phyloP scores from a whole-genome alignment of 2,888 invertebrate genomes.

The Tetragonula carbonaria region DNA sequence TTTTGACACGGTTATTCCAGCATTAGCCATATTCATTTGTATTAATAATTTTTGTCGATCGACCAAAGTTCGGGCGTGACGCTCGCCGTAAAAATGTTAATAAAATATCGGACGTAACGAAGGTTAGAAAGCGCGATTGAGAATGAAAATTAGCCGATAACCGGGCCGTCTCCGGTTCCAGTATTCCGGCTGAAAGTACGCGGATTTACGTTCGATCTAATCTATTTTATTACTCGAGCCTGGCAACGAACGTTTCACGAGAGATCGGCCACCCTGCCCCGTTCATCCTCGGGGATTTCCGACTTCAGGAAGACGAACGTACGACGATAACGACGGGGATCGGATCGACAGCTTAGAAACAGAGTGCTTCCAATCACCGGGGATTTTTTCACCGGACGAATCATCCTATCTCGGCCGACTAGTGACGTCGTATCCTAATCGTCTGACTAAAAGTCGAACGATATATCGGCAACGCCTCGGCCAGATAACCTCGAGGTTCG shows the following conservation, averaged over 20 bases:
- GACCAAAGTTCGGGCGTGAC: too few relatives aligned
- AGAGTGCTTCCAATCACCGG: constrained; percentile 68
- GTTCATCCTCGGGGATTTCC: constrained; percentile 46
- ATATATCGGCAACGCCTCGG: constrained; percentile 15
- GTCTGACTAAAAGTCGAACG: constrained; percentile 44
- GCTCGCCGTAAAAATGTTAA: too few relatives aligned
- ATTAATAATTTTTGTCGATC: too few relatives aligned
- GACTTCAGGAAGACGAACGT: constrained; percentile 70
- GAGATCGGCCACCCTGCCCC: not conserved
- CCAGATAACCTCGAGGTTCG: constrained; percentile 37
- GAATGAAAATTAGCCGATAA: constrained; percentile 37
- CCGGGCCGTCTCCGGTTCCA: constrained; percentile 25
- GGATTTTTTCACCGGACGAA: constrained; percentile 58
- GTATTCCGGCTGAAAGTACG: constrained; percentile 39
- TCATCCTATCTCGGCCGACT: constrained; percentile 44
- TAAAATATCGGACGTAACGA: not conserved
- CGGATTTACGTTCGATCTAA: constrained; percentile 69
- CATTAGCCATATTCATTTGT: too few relatives aligned
- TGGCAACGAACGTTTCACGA: constrained; percentile 57
- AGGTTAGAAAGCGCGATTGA: constrained; percentile 4
- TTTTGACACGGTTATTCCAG: too few relatives aligned
- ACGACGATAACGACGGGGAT: constrained; percentile 68
- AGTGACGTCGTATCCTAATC: constrained; percentile 35
- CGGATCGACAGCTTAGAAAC: constrained; percentile 69
- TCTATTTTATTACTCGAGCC: constrained; percentile 53